Base-by-base conservation (phyloP, 2,888 invertebrate species). In the Apeira syringaria region DNA sequence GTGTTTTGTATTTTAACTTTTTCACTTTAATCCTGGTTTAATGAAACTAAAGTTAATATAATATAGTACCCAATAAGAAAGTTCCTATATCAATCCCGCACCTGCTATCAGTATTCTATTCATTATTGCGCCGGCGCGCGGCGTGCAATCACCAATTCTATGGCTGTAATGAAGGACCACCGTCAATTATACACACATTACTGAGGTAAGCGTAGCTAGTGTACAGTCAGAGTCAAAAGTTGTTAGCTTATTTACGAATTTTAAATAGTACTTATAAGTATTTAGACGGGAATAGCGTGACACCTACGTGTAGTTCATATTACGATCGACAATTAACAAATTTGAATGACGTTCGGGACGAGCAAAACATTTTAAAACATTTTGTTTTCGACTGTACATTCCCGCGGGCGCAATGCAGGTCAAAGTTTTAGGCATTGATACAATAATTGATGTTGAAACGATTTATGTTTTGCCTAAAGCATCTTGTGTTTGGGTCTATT, bases 111-210 rank as follows among this genome's bases (percentile, higher is more conserved):
- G 22, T 29, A 56, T 62, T 74, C 74, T 70, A 75, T 74, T 74
- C 70, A 77, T 78, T 75, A 75, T 54, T 26, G 4, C 26, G 37
- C 30, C 39, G 50, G 57, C 62, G 54, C 73, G 64, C 39, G 50
- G 57, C 62, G 54, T 73, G 64, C 70, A 79, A 80, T 80, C 80
- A 76, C 67, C 77, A 63, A 79, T 79, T 73, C 77, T 72, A 75
- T 73, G 74, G 68, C 49, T 9, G 61, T 77, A 76, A 77, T 79
- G 58, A 64, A 59, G 57, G 54, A 46, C 61, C 56, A 53, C 50
- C 47, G 40, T 56, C 65, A 63, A 74, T 72, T 74, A 71, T 59
- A 59, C 59, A 61, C 64, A 64, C 61, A 59, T 65, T 64, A 59
- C 61, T 41, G 36, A 15, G 26, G 39, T 27, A 24, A 40, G 35